Evolutionary conservation across 1,140 invertebrate genomes (phyloP).

Genomic region (Ceratina australensis): DNA sequence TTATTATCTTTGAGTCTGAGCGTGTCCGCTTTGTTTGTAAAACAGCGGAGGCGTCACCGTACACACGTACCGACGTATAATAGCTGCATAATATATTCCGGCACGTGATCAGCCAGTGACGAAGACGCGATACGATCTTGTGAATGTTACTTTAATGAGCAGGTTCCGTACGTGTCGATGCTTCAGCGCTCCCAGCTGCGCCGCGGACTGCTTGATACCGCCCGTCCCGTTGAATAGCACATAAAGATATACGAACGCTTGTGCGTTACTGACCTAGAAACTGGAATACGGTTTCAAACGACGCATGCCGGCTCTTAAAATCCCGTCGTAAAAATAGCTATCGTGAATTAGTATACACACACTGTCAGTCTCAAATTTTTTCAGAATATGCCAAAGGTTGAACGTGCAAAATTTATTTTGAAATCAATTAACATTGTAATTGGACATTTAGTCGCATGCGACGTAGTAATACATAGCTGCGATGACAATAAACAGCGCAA

Average conservation of each 20-base stretch:
- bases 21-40: constrained; percentile 36
- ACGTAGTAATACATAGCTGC: too few relatives aligned
- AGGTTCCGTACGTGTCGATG: background rate
- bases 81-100: constrained; percentile 58
- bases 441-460: too few relatives aligned
- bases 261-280: background rate
- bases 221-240: background rate
- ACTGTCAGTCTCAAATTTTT: too few relatives aligned
- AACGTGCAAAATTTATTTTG: too few relatives aligned
- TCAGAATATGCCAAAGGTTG: too few relatives aligned
- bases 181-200: background rate
- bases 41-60: constrained; percentile 40
- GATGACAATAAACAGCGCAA: background rate
- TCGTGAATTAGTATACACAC: too few relatives aligned
- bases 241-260: background rate
- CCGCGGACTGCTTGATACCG: too few relatives aligned
- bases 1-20: constrained; percentile 2
- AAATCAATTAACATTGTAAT: too few relatives aligned
- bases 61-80: constrained; percentile 35
- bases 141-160: constrained; percentile 68
- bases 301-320: too few relatives aligned
- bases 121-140: constrained; percentile 43
- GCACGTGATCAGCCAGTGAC: constrained; percentile 52
- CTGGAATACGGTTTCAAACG: too few relatives aligned
- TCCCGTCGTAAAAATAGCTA: too few relatives aligned